A percentile compares a stretch with the other conserved stretches of the same genome.
Evolutionary conservation across 2,797 vertebrate species (phyloP).

Genomic region (Adelosebastes latens): DNA sequence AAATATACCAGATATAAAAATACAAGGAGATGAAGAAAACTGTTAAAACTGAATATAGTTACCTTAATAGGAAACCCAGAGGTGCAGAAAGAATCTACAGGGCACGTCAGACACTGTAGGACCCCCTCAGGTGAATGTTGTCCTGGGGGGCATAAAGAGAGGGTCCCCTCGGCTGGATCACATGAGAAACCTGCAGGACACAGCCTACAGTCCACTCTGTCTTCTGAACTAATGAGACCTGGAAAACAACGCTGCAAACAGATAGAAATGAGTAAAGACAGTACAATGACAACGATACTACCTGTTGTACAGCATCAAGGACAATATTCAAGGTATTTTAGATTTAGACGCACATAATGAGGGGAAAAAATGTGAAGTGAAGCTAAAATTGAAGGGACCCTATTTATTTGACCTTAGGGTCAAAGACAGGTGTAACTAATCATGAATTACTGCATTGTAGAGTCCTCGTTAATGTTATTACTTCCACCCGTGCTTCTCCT

Average conservation of each 20-base stretch:
- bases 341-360: neutral
- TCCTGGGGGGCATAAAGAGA: slow-evolving; percentile 82
- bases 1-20: too few relatives aligned
- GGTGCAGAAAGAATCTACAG: slow-evolving; percentile 80
- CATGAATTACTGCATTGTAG: neutral
- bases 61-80: slow-evolving; percentile 84
- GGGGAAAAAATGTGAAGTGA: neutral
- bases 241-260: slow-evolving; percentile 82
- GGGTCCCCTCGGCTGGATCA: slow-evolving; percentile 64
- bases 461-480: neutral
- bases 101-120: slow-evolving; percentile 82
- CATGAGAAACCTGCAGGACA: slow-evolving; percentile 88
- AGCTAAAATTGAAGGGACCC: neutral
- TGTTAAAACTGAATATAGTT: neutral
- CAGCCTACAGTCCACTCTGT: slow-evolving; percentile 80
- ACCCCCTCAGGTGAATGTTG: slow-evolving; percentile 86
- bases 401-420: neutral
- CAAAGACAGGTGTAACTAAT: neutral
- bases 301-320: neutral
- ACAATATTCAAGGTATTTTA: neutral
- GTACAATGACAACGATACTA: neutral
- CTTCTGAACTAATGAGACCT: slow-evolving; percentile 86
- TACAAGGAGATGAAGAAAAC: too few relatives aligned
- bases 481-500: neutral
- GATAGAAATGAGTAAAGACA: neutral